A percentile compares a stretch with the other conserved stretches of the same genome.
These are phyloP conservation scores for Eupithecia tripunctaria DNA, from an alignment of 2,888 invertebrate species.

Conservation along the genomic window DNA sequence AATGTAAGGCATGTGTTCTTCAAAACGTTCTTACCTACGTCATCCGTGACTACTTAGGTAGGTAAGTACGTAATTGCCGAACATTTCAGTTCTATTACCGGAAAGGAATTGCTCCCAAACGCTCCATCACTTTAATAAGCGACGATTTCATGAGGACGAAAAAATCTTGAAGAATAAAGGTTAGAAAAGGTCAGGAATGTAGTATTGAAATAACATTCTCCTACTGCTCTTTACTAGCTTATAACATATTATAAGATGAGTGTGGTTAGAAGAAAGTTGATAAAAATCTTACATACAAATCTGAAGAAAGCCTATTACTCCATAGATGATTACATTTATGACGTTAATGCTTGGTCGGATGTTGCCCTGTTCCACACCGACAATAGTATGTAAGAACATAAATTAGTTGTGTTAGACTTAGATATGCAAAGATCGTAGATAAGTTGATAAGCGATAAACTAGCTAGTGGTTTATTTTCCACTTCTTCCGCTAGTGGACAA, in stretches of 20 bases:
- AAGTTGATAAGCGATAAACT: too few species aligned
- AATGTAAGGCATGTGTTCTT: neutral
- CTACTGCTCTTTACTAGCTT: neutral
- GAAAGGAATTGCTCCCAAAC: slow-evolving; percentile 56
- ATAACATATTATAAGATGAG: neutral
- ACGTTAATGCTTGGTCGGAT: too few species aligned
- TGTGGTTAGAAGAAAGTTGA: neutral
- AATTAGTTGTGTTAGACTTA: too few species aligned
- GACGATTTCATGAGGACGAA: slow-evolving; percentile 17
- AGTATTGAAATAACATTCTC: neutral
- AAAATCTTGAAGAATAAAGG: neutral
- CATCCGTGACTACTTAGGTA: neutral
- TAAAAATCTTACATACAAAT: neutral
- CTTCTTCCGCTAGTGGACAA: too few species aligned
- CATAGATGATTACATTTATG: too few species aligned
- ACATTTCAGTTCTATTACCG: slow-evolving; percentile 45
- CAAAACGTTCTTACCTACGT: neutral
- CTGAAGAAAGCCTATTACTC: too few species aligned
- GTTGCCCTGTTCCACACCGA: too few species aligned
- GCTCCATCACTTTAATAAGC: slow-evolving; percentile 53
- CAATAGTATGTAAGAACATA: too few species aligned
- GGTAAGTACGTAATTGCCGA: slow-evolving; percentile 46
- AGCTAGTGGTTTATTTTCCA: too few species aligned
- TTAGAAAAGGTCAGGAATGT: neutral
- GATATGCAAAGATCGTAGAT: too few species aligned